Percentiles rank a stretch among this genome's conserved stretches.
Conservation (phyloP, 2,888 invertebrate genomes). For the Dilophus febrilis region DNA sequence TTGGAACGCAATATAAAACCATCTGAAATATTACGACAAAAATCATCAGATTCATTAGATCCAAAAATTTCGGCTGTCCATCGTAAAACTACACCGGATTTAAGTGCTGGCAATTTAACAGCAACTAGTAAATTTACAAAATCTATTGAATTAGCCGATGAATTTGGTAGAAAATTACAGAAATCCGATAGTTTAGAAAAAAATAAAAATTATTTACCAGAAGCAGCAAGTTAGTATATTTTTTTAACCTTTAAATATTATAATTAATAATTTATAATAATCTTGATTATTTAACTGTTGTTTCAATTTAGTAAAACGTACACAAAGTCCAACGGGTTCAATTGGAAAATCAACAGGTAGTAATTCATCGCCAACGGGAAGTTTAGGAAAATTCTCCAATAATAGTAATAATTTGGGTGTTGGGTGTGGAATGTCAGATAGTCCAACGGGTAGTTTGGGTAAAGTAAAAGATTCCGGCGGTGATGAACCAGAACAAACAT, state of each 20-base stretch:
- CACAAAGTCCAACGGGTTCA: conserved; percentile 25
- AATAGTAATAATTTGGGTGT: conserved; percentile 13
- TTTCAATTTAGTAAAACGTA: conserved; percentile 10
- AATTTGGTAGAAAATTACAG: conserved; percentile 26
- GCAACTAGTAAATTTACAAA: conserved; percentile 15
- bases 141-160: conserved; percentile 26
- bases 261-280: background rate
- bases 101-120: conserved; percentile 14
- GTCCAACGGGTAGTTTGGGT: conserved; percentile 20
- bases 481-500: conserved; percentile 12
- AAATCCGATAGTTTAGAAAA: conserved; percentile 29
- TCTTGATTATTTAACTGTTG: background rate
- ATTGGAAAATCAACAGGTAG: conserved; percentile 20
- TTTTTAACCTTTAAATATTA: background rate
- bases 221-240: background rate
- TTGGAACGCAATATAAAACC: conserved; percentile 30
- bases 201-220: conserved; percentile 15
- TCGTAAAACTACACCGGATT: conserved; percentile 27
- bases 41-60: conserved; percentile 28
- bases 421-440: conserved; percentile 14
- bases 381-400: conserved; percentile 18
- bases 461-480: conserved; percentile 19
- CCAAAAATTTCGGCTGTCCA: conserved; percentile 24
- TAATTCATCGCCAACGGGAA: conserved; percentile 28
- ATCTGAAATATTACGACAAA: conserved; percentile 29